Conservation (phyloP, 1,140 invertebrate genomes). For the Oryctes rhinoceros region DNA sequence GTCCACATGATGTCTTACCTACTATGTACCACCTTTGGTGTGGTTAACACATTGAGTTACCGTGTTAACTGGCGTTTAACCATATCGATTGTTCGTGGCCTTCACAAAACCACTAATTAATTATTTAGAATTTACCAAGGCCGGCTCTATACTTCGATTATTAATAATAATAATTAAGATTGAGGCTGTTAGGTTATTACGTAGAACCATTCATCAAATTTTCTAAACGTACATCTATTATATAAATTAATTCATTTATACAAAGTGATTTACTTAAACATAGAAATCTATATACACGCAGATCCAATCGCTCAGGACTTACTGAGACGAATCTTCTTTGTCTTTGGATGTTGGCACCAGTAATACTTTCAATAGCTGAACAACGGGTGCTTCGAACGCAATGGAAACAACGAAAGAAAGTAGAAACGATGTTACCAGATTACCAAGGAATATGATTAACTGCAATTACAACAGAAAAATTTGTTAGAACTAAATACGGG, state of each 20-base stretch:
- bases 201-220: neutral
- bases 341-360: conserved; percentile 49
- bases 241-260: conserved; percentile 28
- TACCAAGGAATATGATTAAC: conserved; percentile 81
- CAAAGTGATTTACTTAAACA: conserved; percentile 1
- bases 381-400: conserved; percentile 79
- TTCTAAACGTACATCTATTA: neutral
- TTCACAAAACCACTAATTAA: too few species aligned
- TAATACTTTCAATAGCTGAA: conserved; percentile 77
- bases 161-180: too few species aligned
- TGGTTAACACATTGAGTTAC: too few species aligned
- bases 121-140: too few species aligned
- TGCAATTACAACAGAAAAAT: conserved; percentile 59
- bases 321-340: conserved; percentile 5
- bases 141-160: too few species aligned
- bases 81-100: too few species aligned
- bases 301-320: neutral
- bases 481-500: too few species aligned
- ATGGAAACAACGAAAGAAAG: conserved; percentile 80
- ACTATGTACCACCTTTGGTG: too few species aligned
- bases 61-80: too few species aligned
- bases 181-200: too few species aligned
- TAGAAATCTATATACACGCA: neutral
- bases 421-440: conserved; percentile 78
- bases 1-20: too few species aligned